A percentile compares a stretch with the other conserved stretches of the same genome.
phyloP scores from a whole-genome alignment of 2,888 invertebrate genomes.

The Pammene aurita region DNA sequence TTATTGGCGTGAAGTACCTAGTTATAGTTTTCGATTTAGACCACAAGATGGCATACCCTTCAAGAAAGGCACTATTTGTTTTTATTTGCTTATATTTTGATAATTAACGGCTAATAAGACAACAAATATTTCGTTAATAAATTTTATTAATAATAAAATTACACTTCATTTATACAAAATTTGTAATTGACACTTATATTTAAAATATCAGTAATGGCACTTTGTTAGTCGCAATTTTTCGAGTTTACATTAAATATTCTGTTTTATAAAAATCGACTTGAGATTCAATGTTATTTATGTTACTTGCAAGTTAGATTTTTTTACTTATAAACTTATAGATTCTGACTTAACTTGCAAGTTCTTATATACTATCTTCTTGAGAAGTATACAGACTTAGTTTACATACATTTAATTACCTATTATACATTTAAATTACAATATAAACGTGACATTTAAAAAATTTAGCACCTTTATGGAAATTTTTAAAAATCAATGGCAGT shows the following conservation, averaged over 20 bases:
- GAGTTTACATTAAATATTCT: constrained; percentile 29
- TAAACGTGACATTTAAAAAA: constrained; percentile 20
- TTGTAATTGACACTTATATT: constrained; percentile 50
- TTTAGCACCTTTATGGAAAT: constrained; percentile 21
- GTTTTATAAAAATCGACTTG: constrained; percentile 31
- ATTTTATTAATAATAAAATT: constrained; percentile 59
- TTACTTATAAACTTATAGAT: constrained; percentile 7
- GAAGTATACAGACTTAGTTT: constrained; percentile 47
- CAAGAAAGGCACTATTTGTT: no score
- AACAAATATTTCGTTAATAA: constrained; percentile 58
- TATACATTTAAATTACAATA: constrained; percentile 21
- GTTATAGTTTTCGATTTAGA: no score
- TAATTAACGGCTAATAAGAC: constrained; percentile 29
- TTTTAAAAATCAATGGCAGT: constrained; percentile 24
- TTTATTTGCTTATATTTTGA: no score
- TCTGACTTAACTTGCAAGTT: constrained; percentile 45
- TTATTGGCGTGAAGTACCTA: no score
- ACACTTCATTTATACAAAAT: constrained; percentile 52
- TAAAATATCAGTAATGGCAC: constrained; percentile 73
- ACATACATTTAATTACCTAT: background rate
- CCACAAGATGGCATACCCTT: no score
- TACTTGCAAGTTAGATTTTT: constrained; percentile 44
- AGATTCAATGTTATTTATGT: constrained; percentile 46
- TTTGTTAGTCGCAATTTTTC: constrained; percentile 43
- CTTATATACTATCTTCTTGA: constrained; percentile 46